These are phyloP conservation scores for Agrochola lychnidis DNA, from an alignment of 2,888 invertebrate genomes.

Conservation along the genomic window DNA sequence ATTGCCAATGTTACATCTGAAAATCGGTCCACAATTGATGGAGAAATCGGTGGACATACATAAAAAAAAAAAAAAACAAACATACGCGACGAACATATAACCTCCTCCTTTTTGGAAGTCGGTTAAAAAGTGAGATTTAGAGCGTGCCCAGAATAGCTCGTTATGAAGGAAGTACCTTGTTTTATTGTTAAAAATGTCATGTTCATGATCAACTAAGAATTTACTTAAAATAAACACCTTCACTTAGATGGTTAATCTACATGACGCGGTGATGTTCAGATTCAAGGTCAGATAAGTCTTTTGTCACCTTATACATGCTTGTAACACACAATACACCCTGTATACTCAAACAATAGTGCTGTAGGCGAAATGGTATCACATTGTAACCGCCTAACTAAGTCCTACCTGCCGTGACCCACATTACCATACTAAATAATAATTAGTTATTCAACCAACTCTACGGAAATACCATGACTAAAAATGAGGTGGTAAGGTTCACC, in stretches of 20 bases:
- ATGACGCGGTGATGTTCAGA: neutral
- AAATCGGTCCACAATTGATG: too few species aligned
- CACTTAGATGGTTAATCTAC: neutral
- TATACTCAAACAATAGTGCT: slow-evolving; percentile 30
- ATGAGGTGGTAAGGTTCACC: slow-evolving; percentile 49
- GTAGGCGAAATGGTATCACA: slow-evolving; percentile 42
- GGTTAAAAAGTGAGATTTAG: neutral
- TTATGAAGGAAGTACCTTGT: neutral
- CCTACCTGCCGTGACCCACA: slow-evolving; percentile 52
- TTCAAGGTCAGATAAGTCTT: neutral
- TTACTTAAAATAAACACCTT: neutral
- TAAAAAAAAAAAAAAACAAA: too few species aligned
- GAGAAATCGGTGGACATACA: too few species aligned
- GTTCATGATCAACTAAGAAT: neutral
- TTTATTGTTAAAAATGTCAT: neutral
- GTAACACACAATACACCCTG: neutral
- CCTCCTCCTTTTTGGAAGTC: too few species aligned
- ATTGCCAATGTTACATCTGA: neutral
- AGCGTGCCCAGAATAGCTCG: neutral
- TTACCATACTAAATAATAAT: slow-evolving; percentile 62
- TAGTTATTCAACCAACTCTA: slow-evolving; percentile 50
- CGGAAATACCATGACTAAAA: slow-evolving; percentile 60
- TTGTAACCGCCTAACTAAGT: slow-evolving; percentile 37
- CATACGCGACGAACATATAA: too few species aligned
- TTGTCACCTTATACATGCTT: neutral